Conservation (phyloP, 2,888 invertebrate species). For the Trachelus tabidus region DNA sequence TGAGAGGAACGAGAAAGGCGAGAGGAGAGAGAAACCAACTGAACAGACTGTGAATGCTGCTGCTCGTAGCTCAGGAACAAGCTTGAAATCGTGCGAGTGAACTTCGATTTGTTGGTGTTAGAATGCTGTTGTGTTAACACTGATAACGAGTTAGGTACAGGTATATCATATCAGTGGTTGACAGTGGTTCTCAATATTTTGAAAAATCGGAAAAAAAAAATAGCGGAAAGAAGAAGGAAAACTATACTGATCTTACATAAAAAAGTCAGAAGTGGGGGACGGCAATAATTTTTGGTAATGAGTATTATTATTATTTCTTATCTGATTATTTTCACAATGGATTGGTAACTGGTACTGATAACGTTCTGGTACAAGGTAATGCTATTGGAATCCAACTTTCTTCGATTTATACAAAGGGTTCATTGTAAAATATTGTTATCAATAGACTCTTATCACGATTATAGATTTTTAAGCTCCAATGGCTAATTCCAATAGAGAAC, state of each 20-base stretch:
- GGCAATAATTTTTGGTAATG: neutral
- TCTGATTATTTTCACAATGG: neutral
- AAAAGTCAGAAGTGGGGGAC: no score
- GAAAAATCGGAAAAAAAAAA: neutral
- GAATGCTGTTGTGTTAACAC: constrained; percentile 35
- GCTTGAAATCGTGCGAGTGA: constrained; percentile 26
- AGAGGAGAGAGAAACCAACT: constrained; percentile 17
- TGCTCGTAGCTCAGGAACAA: constrained; percentile 2
- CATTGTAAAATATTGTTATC: neutral
- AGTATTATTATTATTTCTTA: neutral
- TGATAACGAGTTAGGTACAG: constrained; percentile 48
- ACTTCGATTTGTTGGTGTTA: constrained; percentile 13
- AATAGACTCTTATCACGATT: neutral
- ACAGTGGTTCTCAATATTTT: constrained; percentile 31
- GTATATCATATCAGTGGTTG: constrained; percentile 33
- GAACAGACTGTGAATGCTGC: constrained; percentile 17
- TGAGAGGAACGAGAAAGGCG: constrained; percentile 22
- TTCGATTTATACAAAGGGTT: neutral
- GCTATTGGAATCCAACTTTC: neutral
- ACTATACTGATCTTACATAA: no score
- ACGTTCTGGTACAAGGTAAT: neutral
- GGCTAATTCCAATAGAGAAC: neutral
- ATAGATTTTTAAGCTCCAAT: neutral
- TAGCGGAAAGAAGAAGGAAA: no score
- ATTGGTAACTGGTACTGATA: neutral